Evolutionary conservation across 2,113 vertebrate species (phyloP).

Genomic region (Sclerurus mexicanus): DNA sequence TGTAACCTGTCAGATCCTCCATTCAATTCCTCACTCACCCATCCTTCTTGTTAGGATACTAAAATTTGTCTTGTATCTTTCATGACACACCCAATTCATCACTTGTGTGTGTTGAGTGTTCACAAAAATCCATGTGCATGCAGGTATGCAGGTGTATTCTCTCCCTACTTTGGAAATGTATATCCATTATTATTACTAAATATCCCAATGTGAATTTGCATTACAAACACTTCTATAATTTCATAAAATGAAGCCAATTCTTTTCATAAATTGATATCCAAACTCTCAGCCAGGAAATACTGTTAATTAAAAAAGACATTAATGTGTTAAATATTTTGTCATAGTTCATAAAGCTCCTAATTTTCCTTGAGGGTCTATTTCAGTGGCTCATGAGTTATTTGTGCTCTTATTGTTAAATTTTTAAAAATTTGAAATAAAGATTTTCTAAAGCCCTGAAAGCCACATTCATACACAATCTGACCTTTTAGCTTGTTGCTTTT

Average conservation of each 20-base stretch:
- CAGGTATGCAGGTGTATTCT: not conserved
- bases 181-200: not conserved
- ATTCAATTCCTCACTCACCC: not conserved
- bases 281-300: not conserved
- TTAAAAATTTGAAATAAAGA: not conserved
- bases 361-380: not conserved
- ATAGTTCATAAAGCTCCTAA: not conserved
- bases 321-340: not conserved
- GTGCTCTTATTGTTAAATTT: not conserved
- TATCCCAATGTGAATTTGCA: not conserved
- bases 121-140: fast-evolving
- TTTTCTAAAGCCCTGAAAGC: not conserved
- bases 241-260: not conserved
- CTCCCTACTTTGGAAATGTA: not conserved
- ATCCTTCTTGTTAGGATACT: not conserved
- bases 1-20: not conserved
- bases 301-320: not conserved
- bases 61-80: not conserved
- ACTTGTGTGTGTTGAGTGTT: fast-evolving
- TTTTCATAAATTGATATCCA: not conserved
- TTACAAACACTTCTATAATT: not conserved
- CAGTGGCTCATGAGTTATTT: not conserved
- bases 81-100: not conserved
- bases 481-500: not conserved
- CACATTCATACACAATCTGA: not conserved